Percentiles rank a stretch among this genome's conserved stretches.
phyloP scores from a whole-genome alignment of 2,113 vertebrate genomes.

The Bagarius yarrelli region DNA sequence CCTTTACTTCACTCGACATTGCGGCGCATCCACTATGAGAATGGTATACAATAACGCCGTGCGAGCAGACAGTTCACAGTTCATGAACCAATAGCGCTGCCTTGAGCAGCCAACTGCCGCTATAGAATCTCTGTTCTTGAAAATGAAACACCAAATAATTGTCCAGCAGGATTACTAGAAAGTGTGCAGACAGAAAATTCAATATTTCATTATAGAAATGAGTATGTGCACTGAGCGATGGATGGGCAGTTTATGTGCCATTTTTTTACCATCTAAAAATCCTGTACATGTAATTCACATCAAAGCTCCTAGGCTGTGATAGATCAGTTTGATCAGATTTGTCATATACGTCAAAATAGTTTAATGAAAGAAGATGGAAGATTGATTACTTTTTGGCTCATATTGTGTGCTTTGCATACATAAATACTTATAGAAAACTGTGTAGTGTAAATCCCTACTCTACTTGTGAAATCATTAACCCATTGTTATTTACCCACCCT shows the following conservation, averaged over 20 bases:
- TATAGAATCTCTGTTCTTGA: neutral
- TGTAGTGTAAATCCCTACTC: neutral
- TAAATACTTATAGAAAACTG: neutral
- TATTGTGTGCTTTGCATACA: neutral
- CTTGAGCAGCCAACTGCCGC: too few relatives aligned
- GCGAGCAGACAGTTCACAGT: too few relatives aligned
- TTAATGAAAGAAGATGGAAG: neutral
- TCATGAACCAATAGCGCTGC: too few relatives aligned
- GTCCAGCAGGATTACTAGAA: neutral
- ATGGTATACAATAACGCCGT: too few relatives aligned
- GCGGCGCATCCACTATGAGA: too few relatives aligned
- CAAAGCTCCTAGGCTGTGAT: neutral
- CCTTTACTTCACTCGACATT: too few relatives aligned
- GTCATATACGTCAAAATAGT: slow-evolving; percentile 6
- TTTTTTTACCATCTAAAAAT: neutral
- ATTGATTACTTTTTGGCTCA: neutral
- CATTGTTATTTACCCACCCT: slow-evolving; percentile 61
- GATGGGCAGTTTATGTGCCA: neutral
- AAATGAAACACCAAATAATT: neutral
- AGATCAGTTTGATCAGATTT: slow-evolving; percentile 21
- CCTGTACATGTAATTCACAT: slow-evolving; percentile 1
- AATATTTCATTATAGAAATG: slow-evolving; percentile 15
- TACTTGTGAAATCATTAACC: slow-evolving; percentile 53
- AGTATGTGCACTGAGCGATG: neutral
- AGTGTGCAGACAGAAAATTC: slow-evolving; percentile 3